These are phyloP conservation scores for Leucophenga maculata DNA, from an alignment of 2,888 invertebrate genomes.

Conservation along the genomic window DNA sequence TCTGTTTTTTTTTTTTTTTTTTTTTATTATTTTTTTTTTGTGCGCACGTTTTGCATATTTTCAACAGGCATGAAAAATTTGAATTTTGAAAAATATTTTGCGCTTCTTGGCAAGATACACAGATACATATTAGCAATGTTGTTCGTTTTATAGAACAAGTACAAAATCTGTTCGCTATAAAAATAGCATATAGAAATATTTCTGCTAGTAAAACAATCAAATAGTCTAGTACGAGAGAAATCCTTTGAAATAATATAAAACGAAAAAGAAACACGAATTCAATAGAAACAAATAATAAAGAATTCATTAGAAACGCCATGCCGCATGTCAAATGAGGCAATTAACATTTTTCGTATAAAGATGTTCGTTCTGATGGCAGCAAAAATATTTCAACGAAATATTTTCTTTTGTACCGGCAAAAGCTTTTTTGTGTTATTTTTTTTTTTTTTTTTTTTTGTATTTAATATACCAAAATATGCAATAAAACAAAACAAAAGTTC, in stretches of 20 bases:
- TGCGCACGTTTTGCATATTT: slow-evolving; percentile 8
- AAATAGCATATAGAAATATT: neutral
- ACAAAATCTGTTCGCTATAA: no score
- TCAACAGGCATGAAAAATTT: slow-evolving; percentile 19
- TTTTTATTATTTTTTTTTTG: neutral
- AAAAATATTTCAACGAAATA: slow-evolving; percentile 7
- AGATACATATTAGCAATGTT: slow-evolving; percentile 39
- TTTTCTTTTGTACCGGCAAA: no score
- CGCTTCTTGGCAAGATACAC: slow-evolving; percentile 26
- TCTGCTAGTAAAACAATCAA: slow-evolving; percentile 46
- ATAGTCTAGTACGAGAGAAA: slow-evolving; percentile 29
- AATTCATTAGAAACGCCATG: slow-evolving; percentile 42
- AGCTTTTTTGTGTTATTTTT: neutral
- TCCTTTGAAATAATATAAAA: slow-evolving; percentile 1
- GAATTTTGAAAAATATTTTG: slow-evolving; percentile 8
- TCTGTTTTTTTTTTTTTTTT: no score
- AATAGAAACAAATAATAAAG: slow-evolving; percentile 14
- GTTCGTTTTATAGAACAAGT: slow-evolving; percentile 25
- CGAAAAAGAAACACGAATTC: neutral
- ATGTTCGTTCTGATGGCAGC: neutral
- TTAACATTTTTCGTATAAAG: slow-evolving; percentile 57
- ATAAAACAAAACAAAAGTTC: neutral
- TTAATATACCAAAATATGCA: slow-evolving; percentile 57
- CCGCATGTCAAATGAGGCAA: slow-evolving; percentile 66
- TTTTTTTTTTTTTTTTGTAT: slow-evolving; percentile 51